These are phyloP conservation scores for Leptarthrus brevirostris DNA, from an alignment of 2,888 invertebrate species.

Conservation along the genomic window DNA sequence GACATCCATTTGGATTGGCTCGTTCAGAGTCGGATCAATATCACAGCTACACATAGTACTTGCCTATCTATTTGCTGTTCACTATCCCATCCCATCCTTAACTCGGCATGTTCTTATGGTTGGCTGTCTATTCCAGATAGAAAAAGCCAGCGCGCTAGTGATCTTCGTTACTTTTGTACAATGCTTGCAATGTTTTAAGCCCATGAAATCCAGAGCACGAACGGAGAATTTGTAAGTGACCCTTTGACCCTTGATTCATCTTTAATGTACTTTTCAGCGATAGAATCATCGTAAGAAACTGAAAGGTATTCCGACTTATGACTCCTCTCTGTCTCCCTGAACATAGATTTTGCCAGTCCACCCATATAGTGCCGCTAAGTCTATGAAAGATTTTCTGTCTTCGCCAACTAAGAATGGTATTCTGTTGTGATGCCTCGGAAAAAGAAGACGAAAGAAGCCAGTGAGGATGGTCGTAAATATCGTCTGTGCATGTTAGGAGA, in stretches of 20 bases:
- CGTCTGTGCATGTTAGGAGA: slow-evolving; percentile 27
- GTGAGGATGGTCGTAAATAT: slow-evolving; percentile 29
- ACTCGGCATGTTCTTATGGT: not conserved
- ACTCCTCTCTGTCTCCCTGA: slow-evolving; percentile 39
- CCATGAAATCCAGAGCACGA: slow-evolving; percentile 50
- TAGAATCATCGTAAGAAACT: slow-evolving; percentile 45
- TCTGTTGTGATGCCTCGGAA: not conserved
- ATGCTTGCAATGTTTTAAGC: slow-evolving; percentile 32
- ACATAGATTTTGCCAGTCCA: slow-evolving; percentile 7
- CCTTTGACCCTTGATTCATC: slow-evolving; percentile 47
- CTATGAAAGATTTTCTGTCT: not conserved
- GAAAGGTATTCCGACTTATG: slow-evolving; percentile 43
- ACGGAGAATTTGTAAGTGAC: slow-evolving; percentile 45
- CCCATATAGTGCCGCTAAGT: not conserved
- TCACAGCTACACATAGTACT: slow-evolving; percentile 5
- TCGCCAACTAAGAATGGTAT: slow-evolving; percentile 32
- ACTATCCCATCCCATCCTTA: slow-evolving; percentile 4
- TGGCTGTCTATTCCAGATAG: not conserved
- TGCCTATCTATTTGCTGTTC: not conserved
- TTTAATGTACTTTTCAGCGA: slow-evolving; percentile 48
- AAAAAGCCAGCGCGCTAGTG: not conserved
- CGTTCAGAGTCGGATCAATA: slow-evolving; percentile 1
- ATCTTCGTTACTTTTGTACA: not conserved
- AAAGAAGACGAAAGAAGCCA: not conserved
- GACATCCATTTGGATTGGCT: slow-evolving; percentile 17